These are phyloP conservation scores for Ectemnius cavifrons DNA, from an alignment of 2,888 invertebrate species.

Conservation along the genomic window DNA sequence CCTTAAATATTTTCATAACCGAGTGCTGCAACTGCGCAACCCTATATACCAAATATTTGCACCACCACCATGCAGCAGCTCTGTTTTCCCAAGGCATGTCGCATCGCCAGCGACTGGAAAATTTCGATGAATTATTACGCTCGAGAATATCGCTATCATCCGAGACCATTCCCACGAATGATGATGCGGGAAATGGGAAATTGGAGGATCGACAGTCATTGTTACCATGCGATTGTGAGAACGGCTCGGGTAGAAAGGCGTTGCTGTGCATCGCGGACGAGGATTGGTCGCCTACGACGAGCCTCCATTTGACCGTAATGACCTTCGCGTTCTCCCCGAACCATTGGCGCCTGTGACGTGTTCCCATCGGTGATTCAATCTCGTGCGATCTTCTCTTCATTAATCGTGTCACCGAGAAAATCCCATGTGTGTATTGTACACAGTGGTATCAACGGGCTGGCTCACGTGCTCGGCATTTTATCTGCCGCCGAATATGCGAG, in stretches of 20 bases:
- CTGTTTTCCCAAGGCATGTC: no score
- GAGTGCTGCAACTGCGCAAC: no score
- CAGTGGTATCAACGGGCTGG: neutral
- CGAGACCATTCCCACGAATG: no score
- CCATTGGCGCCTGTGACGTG: constrained; percentile 54
- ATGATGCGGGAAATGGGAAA: no score
- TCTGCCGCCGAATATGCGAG: neutral
- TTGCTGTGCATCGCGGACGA: constrained; percentile 36
- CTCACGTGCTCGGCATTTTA: neutral
- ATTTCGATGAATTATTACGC: no score
- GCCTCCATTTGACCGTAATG: constrained; percentile 67
- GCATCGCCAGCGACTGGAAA: no score
- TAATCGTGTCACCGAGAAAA: constrained; percentile 28
- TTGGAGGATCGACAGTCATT: constrained; percentile 21
- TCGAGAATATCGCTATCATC: no score
- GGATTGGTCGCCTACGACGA: constrained; percentile 67
- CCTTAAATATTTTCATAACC: no score
- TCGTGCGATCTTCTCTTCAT: constrained; percentile 18
- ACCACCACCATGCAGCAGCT: no score
- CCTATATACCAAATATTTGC: no score
- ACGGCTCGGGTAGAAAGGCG: constrained; percentile 31
- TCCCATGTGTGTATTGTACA: neutral
- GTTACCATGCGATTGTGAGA: constrained; percentile 45
- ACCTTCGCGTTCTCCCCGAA: constrained; percentile 66
- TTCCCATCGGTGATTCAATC: constrained; percentile 30